Base-by-base conservation (phyloP, 1,140 invertebrate species). In the Lineus longissimus region DNA sequence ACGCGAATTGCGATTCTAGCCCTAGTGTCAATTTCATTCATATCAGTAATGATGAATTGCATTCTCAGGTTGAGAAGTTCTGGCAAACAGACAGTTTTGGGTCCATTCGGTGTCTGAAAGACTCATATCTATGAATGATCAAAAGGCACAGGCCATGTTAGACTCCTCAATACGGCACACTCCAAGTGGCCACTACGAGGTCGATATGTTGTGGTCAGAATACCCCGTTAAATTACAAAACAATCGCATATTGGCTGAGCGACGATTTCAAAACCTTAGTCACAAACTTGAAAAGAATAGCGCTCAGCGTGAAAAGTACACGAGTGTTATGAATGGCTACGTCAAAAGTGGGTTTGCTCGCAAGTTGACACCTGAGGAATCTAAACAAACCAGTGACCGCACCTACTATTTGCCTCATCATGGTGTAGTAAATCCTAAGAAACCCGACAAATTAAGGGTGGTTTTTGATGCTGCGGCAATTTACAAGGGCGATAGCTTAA, bases 341-440 rank as follows among this genome's bases (percentile, higher is more conserved):
- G n/a, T 51, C n/a, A n/a, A 51, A n/a, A 51, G n/a, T 4, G 47
- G 47, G 4, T 27, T 22, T 51, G 47, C 47, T n/a, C 47, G 47
- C n/a, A 27, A 22, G 47, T 51, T 51, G n/a, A 7, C 47, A 51
- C 6, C 6, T 19, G 47, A 51, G 4, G 47, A 51, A 19, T 4
- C n/a, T 4, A 51, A 19, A 7, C 33, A 36, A 36, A 36, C 33
- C 15, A 36, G 33, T 36, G 61, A 63, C n/a, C 15, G 55, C 13
- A 61, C 62, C 1, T 71, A 62, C 64, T 68, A 70, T 43, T 43
- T 69, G 22, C 65, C 68, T 1, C 65, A 71, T 30, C 62, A 69
- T 58, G 70, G 62, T 2, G 51, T 71, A 31, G 64, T 63, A 25
- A 65, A 70, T 31, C 59, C 58, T 2, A 63, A 60, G 29, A 64